Conservation (phyloP, 2,888 invertebrate genomes). For the Eilema sororculum region DNA sequence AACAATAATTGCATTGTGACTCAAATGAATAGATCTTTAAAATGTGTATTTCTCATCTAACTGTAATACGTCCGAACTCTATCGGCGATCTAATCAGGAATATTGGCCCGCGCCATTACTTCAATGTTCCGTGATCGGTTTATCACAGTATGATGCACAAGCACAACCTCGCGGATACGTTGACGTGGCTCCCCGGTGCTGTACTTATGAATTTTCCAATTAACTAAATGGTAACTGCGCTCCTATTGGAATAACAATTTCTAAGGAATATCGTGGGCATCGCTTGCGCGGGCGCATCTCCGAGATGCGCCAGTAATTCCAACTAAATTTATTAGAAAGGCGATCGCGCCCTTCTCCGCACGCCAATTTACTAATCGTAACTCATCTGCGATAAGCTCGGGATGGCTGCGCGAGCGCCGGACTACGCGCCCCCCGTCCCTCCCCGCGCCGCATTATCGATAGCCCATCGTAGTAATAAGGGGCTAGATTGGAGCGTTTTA, state of each 20-base stretch:
- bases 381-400: conserved; percentile 76
- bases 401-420: conserved; percentile 52
- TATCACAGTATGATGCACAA: conserved; percentile 18
- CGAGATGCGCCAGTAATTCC: conserved; percentile 63
- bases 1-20: neutral
- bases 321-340: conserved; percentile 77
- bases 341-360: conserved; percentile 74
- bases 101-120: neutral
- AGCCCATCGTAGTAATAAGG: conserved; percentile 63
- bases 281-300: conserved; percentile 12
- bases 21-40: neutral
- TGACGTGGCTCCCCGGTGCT: conserved; percentile 10
- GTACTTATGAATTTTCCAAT: conserved; percentile 51
- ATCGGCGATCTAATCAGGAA: conserved; percentile 6
- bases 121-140: neutral
- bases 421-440: conserved; percentile 31
- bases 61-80: neutral
- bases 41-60: neutral
- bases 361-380: conserved; percentile 82
- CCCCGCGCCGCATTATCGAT: conserved; percentile 48
- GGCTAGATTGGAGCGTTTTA: conserved; percentile 63
- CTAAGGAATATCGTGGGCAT: conserved; percentile 41
- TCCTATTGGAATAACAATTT: conserved; percentile 55
- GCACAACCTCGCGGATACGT: conserved; percentile 17
- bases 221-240: conserved; percentile 50